A percentile compares a stretch with the other conserved stretches of the same genome.
Evolutionary conservation across 2,797 vertebrate species (phyloP).

Genomic region (Scyliorhinus canicula): DNA sequence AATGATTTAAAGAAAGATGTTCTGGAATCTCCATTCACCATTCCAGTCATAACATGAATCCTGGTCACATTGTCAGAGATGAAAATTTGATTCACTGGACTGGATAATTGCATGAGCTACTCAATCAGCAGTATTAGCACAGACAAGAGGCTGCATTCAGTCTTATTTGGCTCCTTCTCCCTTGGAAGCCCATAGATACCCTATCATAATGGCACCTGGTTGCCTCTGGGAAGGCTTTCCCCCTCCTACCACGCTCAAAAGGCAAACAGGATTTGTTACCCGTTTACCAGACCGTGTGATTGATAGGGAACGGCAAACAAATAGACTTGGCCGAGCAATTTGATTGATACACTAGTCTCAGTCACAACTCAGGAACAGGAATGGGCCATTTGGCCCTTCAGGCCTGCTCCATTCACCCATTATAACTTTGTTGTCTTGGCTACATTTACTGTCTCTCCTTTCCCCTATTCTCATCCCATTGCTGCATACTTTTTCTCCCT

Average conservation of each 20-base stretch:
- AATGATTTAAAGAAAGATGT: background rate
- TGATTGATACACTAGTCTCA: background rate
- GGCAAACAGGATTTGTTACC: background rate
- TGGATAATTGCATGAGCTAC: background rate
- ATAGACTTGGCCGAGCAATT: background rate
- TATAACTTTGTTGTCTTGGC: background rate
- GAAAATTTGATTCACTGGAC: background rate
- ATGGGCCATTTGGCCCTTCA: too few relatives aligned
- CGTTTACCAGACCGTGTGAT: background rate
- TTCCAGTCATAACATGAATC: background rate
- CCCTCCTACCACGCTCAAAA: too few relatives aligned
- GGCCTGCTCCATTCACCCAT: too few relatives aligned
- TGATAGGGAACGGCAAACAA: background rate
- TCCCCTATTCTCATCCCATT: background rate
- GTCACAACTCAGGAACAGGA: too few relatives aligned
- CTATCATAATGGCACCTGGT: background rate
- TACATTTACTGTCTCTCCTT: background rate
- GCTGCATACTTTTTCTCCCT: background rate
- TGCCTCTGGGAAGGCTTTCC: background rate
- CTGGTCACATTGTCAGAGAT: background rate
- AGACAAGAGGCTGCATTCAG: background rate
- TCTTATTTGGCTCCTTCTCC: background rate
- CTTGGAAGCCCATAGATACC: too few relatives aligned
- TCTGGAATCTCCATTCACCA: background rate
- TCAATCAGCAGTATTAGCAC: background rate